These are phyloP conservation scores for Cylindroiulus punctatus DNA, from an alignment of 2,888 invertebrate species.

Conservation along the genomic window DNA sequence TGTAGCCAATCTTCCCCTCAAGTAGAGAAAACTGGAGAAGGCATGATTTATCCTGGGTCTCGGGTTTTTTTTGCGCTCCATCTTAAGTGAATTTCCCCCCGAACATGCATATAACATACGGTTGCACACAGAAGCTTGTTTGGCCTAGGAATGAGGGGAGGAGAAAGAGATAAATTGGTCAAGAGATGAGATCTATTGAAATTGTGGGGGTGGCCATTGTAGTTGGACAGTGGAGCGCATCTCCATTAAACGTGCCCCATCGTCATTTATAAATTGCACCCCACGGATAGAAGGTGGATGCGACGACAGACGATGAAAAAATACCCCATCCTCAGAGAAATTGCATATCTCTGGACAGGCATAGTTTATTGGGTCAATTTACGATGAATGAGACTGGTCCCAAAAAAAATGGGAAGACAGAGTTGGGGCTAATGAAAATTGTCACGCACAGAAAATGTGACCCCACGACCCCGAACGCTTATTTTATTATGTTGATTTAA, in stretches of 20 bases:
- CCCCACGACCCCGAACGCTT: neutral
- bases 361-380: constrained; percentile 42
- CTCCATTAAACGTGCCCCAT: constrained; percentile 10
- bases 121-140: constrained; percentile 4
- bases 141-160: constrained; percentile 20
- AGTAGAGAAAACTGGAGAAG: constrained; percentile 4
- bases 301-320: constrained; percentile 7
- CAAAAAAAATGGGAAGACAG: neutral
- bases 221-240: constrained; percentile 42
- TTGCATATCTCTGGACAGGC: constrained; percentile 23
- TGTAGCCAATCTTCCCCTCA: constrained; percentile 38
- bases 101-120: constrained; percentile 31
- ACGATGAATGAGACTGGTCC: neutral
- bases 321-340: neutral
- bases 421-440: neutral
- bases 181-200: constrained; percentile 42
- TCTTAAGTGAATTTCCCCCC: constrained; percentile 38
- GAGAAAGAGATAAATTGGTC: constrained; percentile 31
- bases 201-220: constrained; percentile 31
- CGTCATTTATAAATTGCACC: constrained; percentile 23
- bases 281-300: neutral
- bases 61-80: neutral
- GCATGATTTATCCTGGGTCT: neutral
- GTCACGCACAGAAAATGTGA: neutral
- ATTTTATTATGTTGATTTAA: neutral